Base-by-base conservation (phyloP, 2,888 invertebrate genomes). In the Diarsia brunnea region DNA sequence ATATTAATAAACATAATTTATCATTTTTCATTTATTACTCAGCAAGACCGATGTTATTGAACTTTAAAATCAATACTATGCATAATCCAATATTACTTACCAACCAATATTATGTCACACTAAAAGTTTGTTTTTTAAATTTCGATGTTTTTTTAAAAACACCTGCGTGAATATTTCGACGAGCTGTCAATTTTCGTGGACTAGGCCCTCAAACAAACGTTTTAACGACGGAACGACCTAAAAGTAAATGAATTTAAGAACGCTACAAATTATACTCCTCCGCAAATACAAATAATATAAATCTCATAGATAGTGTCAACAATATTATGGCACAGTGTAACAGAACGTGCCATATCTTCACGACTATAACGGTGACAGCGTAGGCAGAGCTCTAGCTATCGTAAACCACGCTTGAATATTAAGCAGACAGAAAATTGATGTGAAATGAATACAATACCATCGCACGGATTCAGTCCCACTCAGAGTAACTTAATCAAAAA, bases 301-400 rank as follows among this genome's bases (percentile, higher is more conserved):
- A 43, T 75, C 3, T 49, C 16, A 21, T 21, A 43, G 47, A 47
- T 38, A 47, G 60, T 60, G 27, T 60, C 76, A 72, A 51, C 11
- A 2, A 16, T 49, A 49, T 49, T 49, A 49, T 49, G 11, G 11
- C 49, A 27, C n/a, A 14, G 7, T 19, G 4, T 11, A 76, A 21
- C 64, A 31, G 24, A 77, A 51, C n/a, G 21, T 16, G 31, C 12
- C 38, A 38, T 47, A 55, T 24, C 45, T 65, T 77, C 78, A 65
- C 31, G 51, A 74, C 66, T 74, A 31, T 16, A 65, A 24, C 16
- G 45, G 24, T 31, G 53, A 24, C 24, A 31, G 24, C 31, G 51
- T 45, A n/a, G 65, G 51, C 51, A 65, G 51, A 53, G 43, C 49
- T 21, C 14, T 31, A 67, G n/a, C 38, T 65, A 49, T 73, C 21